Evolutionary conservation across 1,140 invertebrate species (phyloP).

Genomic region (Pseudomyrmex concolor): DNA sequence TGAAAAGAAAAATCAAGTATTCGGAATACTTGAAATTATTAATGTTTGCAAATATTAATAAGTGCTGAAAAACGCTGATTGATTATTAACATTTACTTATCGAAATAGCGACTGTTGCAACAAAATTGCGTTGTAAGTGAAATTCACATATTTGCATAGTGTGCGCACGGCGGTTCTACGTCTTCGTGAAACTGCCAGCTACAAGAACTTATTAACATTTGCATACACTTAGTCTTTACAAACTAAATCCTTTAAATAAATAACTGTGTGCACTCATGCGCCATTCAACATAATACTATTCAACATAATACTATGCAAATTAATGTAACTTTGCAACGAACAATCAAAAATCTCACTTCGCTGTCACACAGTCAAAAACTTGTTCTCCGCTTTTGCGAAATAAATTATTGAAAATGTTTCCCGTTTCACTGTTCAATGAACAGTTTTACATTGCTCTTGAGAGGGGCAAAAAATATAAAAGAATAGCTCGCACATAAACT

Average conservation of each 20-base stretch:
- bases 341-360: slow-evolving; percentile 26
- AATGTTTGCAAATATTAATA: too few species aligned
- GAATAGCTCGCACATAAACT: neutral
- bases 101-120: slow-evolving; percentile 30
- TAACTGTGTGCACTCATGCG: slow-evolving; percentile 30
- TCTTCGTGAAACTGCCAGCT: slow-evolving; percentile 36
- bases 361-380: slow-evolving; percentile 18
- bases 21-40: too few species aligned
- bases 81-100: slow-evolving; percentile 35
- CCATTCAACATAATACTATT: too few species aligned
- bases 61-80: neutral
- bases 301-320: slow-evolving; percentile 48
- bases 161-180: neutral
- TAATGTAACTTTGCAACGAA: slow-evolving; percentile 12
- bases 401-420: slow-evolving; percentile 19
- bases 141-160: slow-evolving; percentile 42
- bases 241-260: slow-evolving; percentile 55
- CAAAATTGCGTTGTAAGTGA: slow-evolving; percentile 45
- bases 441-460: slow-evolving; percentile 14
- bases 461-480: neutral
- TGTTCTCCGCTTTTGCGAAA: neutral
- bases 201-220: slow-evolving; percentile 56
- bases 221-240: slow-evolving; percentile 47
- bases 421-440: slow-evolving; percentile 8
- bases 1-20: too few species aligned